Evolutionary conservation across 2,888 invertebrate species (phyloP).

Genomic region (Sinopyrophorus schimmeli): DNA sequence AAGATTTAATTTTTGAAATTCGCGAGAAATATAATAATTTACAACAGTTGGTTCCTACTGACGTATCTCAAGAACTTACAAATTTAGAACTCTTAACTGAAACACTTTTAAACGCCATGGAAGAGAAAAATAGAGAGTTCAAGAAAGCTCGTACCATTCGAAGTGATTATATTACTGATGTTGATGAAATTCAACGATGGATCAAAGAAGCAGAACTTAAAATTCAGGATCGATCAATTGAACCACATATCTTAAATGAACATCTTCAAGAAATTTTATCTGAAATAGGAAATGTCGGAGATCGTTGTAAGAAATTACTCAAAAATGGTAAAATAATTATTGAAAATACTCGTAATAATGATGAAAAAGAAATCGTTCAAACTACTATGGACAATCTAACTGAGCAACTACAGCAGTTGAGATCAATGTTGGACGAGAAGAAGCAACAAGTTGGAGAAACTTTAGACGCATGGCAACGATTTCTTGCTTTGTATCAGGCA

Average conservation of each 20-base stretch:
- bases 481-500: slow-evolving; percentile 78
- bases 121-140: slow-evolving; percentile 84
- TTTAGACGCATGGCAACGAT: slow-evolving; percentile 85
- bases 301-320: slow-evolving; percentile 76
- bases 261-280: slow-evolving; percentile 75
- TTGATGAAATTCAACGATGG: slow-evolving; percentile 83
- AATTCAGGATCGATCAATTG: slow-evolving; percentile 77
- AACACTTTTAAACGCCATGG: slow-evolving; percentile 77
- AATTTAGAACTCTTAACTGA: slow-evolving; percentile 82
- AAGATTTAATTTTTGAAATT: slow-evolving; percentile 62
- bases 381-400: slow-evolving; percentile 75
- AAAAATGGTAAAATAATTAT: slow-evolving; percentile 78
- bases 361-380: slow-evolving; percentile 75
- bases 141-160: slow-evolving; percentile 83
- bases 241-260: slow-evolving; percentile 78
- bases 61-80: slow-evolving; percentile 79
- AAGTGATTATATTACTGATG: slow-evolving; percentile 77
- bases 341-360: slow-evolving; percentile 77
- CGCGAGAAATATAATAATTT: slow-evolving; percentile 65
- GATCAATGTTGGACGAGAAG: slow-evolving; percentile 79
- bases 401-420: slow-evolving; percentile 78
- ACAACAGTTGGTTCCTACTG: slow-evolving; percentile 69
- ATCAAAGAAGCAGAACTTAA: slow-evolving; percentile 80
- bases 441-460: slow-evolving; percentile 83
- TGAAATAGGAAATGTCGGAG: slow-evolving; percentile 71